Base-by-base conservation (phyloP, 2,113 vertebrate genomes). In the Cinclus mexicanus region DNA sequence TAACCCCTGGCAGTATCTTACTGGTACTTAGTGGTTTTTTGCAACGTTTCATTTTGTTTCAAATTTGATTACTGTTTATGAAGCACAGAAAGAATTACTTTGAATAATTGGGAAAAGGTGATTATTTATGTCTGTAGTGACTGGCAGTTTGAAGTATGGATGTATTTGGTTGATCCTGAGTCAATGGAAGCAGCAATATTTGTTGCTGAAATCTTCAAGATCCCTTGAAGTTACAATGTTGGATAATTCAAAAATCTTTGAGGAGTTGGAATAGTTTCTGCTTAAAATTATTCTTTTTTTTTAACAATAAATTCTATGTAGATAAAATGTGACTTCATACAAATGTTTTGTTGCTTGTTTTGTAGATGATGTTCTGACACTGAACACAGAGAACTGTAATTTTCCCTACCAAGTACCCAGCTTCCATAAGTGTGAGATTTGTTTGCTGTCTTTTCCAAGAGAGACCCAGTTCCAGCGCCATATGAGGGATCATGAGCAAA, bases 391-490 rank as follows among this genome's bases (percentile, higher is more conserved):
- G 53, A 97, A 95, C 90, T 16, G 92, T 95, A 97, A 78, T 93
- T 98, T 98, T 98, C 97, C 96, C 17, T 98, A 97, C 96, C 98
- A 97, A 88, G 98, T 98, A 84, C 90, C 98, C 87, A 98, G 80
- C 96, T 98, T 99, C 87, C 98, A 86, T 96, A 99, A 98, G 95
- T 99, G 99, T 97, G 98, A 98, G 23, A 98, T 99, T 92, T 99
- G 99, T 94, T 97, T 98, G 81, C 98, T 99, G 86, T 98, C 98
- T 85, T 99, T 99, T 80, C 98, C 98, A 83, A 99, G 98, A 59
- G 99, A 99, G 83, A 99, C 98, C 90, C 99, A 99, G 89, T 98
- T 99, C 72, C 99, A 99, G 94, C 98, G 98, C 97, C 99, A 99
- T 95, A 99, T 99, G 92, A 98, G 98, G 63, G 98, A 99, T 86